Evolutionary conservation across 2,113 vertebrate species (phyloP), one percentile per base, ranked within the genome.

Genomic region (Casuarius casuarius): DNA sequence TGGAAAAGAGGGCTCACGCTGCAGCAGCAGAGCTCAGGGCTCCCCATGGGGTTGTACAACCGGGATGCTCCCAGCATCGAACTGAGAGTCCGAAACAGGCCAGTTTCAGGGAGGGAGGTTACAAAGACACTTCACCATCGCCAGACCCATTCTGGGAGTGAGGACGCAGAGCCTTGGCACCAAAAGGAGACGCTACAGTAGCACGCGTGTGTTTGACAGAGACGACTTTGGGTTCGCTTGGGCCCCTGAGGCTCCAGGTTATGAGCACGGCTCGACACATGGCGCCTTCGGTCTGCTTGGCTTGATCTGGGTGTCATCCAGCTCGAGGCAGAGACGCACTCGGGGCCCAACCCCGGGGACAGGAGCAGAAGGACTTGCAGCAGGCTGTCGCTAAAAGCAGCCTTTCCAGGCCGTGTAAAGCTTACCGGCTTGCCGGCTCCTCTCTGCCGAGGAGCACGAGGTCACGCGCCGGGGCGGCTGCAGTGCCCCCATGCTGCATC

Each of bases 141-240:
- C 33, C 12, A 1, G 54, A 12, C 29, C 46, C 49, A n/a, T 31
- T 66, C 73, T 51, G 23, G n/a, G 59, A 3, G 0, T 5, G 2
- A 2, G 9, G 31, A 44, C 31, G 2, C 4, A n/a, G 42, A 93
- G 29, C 66, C 40, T 71, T 15, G 22, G 56, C n/a, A 49, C 56
- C 25, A n/a, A 52, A 48, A 61, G 52, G 28, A 84, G 81, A 33
- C 31, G 54, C 59, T 63, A 7, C 44, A 3, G 15, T 7, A 48
- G 44, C 49, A 28, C 2, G 1, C 0, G 0, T 26, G 16, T 25
- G 22, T 48, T 35, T 33, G 20, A 26, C 2, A 1, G 76, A 77
- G 66, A 75, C 5, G 9, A 7, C 44, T 12, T 20, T 84, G 31
- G 67, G 59, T 3, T 3, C 2, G 7, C 66, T 65, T 40, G 33